Evolutionary conservation across 2,113 vertebrate genomes (phyloP).

Genomic region (Rhinogobius similis): DNA sequence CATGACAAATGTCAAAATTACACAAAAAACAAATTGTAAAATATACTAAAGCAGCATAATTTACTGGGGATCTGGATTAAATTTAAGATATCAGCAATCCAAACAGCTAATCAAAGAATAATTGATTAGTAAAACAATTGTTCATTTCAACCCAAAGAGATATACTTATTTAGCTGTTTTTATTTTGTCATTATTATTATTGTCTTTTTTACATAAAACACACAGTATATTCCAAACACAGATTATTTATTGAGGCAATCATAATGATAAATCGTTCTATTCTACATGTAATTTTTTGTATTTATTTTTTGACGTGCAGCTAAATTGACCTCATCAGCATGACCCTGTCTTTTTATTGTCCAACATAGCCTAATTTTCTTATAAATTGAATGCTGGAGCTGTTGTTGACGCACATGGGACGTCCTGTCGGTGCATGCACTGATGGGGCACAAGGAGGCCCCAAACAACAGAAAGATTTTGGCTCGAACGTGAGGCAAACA

Average conservation of each 20-base stretch:
- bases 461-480: constrained; percentile 60
- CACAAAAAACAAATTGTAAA: too few relatives aligned
- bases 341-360: constrained; percentile 48
- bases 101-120: neutral
- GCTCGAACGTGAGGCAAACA: constrained; percentile 69
- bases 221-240: neutral
- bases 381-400: constrained; percentile 46
- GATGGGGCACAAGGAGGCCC: constrained; percentile 32
- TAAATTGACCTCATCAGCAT: constrained; percentile 31
- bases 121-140: too few relatives aligned
- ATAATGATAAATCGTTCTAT: too few relatives aligned
- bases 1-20: too few relatives aligned
- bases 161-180: too few relatives aligned
- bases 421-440: constrained; percentile 28
- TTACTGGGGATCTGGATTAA: too few relatives aligned
- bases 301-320: neutral
- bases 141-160: too few relatives aligned
- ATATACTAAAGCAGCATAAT: too few relatives aligned
- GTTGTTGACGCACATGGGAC: constrained; percentile 60
- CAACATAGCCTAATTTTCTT: constrained; percentile 39
- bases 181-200: neutral
- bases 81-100: too few relatives aligned
- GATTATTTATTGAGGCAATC: too few relatives aligned
- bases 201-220: too few relatives aligned
- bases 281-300: too few relatives aligned